These are phyloP conservation scores for Drosophila navojoa DNA, from an alignment of 1,140 invertebrate genomes.

Conservation along the genomic window DNA sequence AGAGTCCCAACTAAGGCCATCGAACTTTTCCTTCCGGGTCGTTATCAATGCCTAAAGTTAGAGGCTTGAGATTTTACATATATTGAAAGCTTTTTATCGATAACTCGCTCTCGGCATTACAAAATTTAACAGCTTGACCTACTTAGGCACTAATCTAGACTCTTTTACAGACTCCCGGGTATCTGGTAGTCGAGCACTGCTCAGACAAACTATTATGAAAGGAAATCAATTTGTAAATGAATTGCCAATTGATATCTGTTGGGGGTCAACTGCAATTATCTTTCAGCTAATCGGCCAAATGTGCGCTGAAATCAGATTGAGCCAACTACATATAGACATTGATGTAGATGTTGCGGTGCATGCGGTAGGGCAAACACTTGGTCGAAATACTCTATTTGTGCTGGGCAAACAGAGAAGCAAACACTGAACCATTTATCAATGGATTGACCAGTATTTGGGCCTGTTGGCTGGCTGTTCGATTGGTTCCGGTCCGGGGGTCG, in stretches of 20 bases:
- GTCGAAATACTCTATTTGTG: neutral
- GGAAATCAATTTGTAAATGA: neutral
- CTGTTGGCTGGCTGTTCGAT: neutral
- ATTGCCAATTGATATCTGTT: neutral
- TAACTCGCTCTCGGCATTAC: no score
- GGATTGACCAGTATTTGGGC: neutral
- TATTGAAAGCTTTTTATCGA: no score
- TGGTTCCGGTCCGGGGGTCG: neutral
- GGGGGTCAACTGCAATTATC: neutral
- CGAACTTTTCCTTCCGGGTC: no score
- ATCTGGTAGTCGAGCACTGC: no score
- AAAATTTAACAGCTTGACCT: no score
- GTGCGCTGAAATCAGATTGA: neutral
- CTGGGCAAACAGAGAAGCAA: neutral
- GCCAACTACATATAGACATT: neutral
- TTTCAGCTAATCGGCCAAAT: neutral
- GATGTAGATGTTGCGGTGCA: neutral
- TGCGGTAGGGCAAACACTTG: neutral
- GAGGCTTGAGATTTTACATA: no score
- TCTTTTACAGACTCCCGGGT: neutral
- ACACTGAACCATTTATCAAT: slow-evolving; percentile 10
- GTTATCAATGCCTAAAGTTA: no score
- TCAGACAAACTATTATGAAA: neutral
- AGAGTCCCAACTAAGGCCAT: no score
- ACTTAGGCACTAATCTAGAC: no score